Base-by-base conservation (phyloP, 1,140 invertebrate species). In the Drosophila aff. region DNA sequence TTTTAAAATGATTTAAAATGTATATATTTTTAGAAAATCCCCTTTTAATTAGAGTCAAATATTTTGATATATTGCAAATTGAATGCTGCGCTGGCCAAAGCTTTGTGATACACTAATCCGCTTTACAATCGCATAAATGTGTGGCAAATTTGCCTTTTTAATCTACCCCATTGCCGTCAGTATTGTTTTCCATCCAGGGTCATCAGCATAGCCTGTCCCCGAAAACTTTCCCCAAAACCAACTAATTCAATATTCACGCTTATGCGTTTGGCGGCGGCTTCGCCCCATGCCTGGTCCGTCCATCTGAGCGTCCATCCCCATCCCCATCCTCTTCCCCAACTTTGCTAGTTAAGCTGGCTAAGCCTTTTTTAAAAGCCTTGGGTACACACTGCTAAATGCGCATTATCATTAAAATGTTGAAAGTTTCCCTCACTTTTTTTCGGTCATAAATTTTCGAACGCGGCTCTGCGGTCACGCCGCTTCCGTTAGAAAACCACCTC, bases 341-440 rank as follows among this genome's bases (percentile, higher is more conserved):
- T 89, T 89, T 89, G 85, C 79, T 73, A 85, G 85, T 89, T 89
- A 89, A 89, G 85, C 86, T 85, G 86, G 86, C 85, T 89, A 89
- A 89, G 85, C 85, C 85, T 91, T 89, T 89, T 89, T 89, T 75
- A 85, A 91, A 90, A 91, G 85, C 81, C 79, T 85, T 90, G 81
- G 81, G 82, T 89, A 89, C 86, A 90, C 82, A 91, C 71, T 91
- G 79, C 85, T 90, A 90, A 90, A 90, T 90, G 85, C 82, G 85
- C 85, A 90, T 90, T 90, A 90, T 90, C 85, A 90, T 90, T 90
- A 90, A 91, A 90, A 91, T 91, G 86, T 86, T 74, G 66, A 85
- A 90, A 90, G 81, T 89, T 87, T 78, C 73, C 49, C 66, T 72
- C 74, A 65, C 40, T 72, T 63, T 71, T 57, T 72, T 81, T 81